phyloP scores from a whole-genome alignment of 2,113 vertebrate genomes.

The Crotophaga sulcirostris region DNA sequence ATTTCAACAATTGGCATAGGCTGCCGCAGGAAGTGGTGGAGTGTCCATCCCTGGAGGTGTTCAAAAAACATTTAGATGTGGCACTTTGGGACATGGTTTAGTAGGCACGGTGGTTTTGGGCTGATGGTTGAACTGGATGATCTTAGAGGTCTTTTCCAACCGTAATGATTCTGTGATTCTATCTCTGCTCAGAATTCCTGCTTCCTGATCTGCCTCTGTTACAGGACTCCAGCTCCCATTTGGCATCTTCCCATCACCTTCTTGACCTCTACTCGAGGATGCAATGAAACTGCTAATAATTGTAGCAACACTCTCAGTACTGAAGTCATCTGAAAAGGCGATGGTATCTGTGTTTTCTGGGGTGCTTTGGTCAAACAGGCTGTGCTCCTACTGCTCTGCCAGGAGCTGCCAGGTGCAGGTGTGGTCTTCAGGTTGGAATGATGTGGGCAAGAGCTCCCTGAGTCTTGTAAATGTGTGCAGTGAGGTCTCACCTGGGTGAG shows the following conservation, averaged over 20 bases:
- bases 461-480: accelerated
- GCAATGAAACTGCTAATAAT: accelerated
- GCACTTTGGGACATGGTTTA: no score
- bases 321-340: not conserved
- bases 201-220: not conserved
- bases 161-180: no score
- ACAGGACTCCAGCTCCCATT: not conserved
- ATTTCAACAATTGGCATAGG: not conserved
- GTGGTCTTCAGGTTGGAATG: not conserved
- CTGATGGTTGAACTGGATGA: no score
- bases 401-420: not conserved
- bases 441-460: not conserved
- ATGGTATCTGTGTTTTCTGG: accelerated
- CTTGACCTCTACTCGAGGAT: accelerated
- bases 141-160: no score
- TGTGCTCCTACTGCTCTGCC: accelerated
- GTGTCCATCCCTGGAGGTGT: no score
- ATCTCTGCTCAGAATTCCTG: not conserved
- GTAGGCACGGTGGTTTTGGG: no score
- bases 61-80: no score
- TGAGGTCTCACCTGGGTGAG: not conserved
- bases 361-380: not conserved
- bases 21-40: no score
- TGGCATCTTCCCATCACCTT: not conserved
- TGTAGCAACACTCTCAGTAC: accelerated